Conservation (phyloP, 2,888 invertebrate genomes). For the Pristionchus arcanus region DNA sequence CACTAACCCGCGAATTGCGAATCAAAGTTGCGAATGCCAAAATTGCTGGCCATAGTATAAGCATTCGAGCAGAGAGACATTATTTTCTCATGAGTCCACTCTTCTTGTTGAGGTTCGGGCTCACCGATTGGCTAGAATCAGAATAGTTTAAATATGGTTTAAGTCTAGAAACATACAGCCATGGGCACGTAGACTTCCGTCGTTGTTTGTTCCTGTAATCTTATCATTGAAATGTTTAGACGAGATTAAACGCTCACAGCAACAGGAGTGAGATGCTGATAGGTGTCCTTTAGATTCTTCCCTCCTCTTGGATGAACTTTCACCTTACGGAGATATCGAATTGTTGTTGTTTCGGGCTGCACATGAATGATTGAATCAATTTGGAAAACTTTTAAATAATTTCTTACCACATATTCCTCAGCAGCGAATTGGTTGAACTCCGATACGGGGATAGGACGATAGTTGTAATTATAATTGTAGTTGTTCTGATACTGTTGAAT, state of each 20-base stretch:
- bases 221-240: background rate
- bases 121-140: slow-evolving; percentile 41
- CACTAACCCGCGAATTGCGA: slow-evolving; percentile 44
- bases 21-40: slow-evolving; percentile 54
- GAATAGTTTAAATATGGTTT: background rate
- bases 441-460: slow-evolving; percentile 20
- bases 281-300: slow-evolving; percentile 52
- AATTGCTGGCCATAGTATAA: slow-evolving; percentile 41
- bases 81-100: slow-evolving; percentile 45
- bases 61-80: slow-evolving; percentile 50
- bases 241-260: background rate
- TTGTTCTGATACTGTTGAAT: background rate
- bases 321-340: slow-evolving; percentile 35
- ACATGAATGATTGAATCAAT: background rate
- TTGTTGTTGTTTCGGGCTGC: slow-evolving; percentile 47
- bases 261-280: slow-evolving; percentile 55
- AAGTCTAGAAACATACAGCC: background rate
- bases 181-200: slow-evolving; percentile 34
- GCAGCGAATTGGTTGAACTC: slow-evolving; percentile 16
- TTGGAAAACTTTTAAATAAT: background rate
- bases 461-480: background rate
- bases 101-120: background rate
- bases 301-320: slow-evolving; percentile 49
- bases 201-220: slow-evolving; percentile 45
- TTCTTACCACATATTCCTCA: background rate